Base-by-base conservation (phyloP, 2,888 invertebrate genomes). In the Limnephilus rhombicus region DNA sequence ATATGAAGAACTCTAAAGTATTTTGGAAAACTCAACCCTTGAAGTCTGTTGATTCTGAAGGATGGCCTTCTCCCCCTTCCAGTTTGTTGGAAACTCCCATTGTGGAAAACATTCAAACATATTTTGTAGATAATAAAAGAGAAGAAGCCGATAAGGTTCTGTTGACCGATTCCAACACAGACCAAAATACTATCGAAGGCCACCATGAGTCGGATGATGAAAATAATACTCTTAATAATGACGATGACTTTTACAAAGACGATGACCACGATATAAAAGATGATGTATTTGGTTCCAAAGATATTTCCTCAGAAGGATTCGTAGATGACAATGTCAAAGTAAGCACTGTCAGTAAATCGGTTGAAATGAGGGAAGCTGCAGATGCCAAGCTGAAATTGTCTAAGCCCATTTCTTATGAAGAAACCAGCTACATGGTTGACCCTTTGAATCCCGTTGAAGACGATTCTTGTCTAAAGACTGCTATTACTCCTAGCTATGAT, bases 1-100 rank as follows among this genome's bases (percentile, higher is more conserved):
- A 85, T 68, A 31, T 80, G 24, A 85, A 85, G 80, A 80, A 81
- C 37, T 95, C 95, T 4, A 95, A 95, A 93, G 95, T 95, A 91
- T 95, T 95, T 93, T 95, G 95, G 95, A 95, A 95, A 92, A 95
- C 95, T 85, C 94, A 95, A 94, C 94, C 95, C 3, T 95, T 95
- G 83, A 95, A 95, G 94, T 97, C 97, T 18, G 98, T 98, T 94
- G 97, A 97, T 94, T 97, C 98, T 12, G 98, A 98, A 94, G 97
- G 98, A 94, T 98, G 98, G 98, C 98, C 98, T 0, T 98, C 98
- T 83, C 97, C 98, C 0, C 98, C 98, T 13, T 97, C 98, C 0
- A 97, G 97, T 93, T 96, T 97, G 34, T 96, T 97, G 91, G 98
- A 98, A 94, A 97, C 97, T 9, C 97, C 97, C 0, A 96, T 98